Percentiles rank a stretch among this genome's conserved stretches.
phyloP scores from a whole-genome alignment of 2,797 vertebrate species.

The Percopsis omiscomaycus region DNA sequence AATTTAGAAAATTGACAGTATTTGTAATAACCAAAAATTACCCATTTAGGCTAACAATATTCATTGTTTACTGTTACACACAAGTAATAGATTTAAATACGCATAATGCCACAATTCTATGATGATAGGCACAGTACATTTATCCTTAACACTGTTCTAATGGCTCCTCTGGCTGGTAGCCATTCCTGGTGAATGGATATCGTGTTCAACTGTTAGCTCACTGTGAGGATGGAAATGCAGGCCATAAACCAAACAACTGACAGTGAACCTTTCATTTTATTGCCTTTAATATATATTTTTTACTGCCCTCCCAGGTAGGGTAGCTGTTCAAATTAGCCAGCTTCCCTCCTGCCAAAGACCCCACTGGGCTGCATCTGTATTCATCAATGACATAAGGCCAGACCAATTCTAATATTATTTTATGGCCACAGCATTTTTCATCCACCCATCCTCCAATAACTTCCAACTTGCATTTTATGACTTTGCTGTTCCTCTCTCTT shows the following conservation, averaged over 20 bases:
- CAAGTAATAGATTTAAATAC: background rate
- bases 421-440: conserved; percentile 69
- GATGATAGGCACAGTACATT: background rate
- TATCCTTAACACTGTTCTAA: background rate
- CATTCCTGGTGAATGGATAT: conserved; percentile 37
- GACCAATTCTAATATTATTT: conserved; percentile 73
- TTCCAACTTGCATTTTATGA: conserved; percentile 61
- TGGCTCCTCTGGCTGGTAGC: conserved; percentile 22
- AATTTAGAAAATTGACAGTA: no score
- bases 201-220: conserved; percentile 34
- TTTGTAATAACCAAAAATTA: no score
- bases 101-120: background rate
- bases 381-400: conserved; percentile 67
- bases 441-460: conserved; percentile 61
- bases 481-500: conserved; percentile 37
- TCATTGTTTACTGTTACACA: no score
- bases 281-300: conserved; percentile 57
- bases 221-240: conserved; percentile 39
- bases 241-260: conserved; percentile 55
- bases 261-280: conserved; percentile 60
- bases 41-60: no score
- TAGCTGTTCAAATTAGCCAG: conserved; percentile 60
- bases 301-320: conserved; percentile 50
- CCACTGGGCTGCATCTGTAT: conserved; percentile 59
- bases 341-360: conserved; percentile 43